Base-by-base conservation (phyloP, 92 coral and sea anemone species). In the Porites cylindrica region DNA sequence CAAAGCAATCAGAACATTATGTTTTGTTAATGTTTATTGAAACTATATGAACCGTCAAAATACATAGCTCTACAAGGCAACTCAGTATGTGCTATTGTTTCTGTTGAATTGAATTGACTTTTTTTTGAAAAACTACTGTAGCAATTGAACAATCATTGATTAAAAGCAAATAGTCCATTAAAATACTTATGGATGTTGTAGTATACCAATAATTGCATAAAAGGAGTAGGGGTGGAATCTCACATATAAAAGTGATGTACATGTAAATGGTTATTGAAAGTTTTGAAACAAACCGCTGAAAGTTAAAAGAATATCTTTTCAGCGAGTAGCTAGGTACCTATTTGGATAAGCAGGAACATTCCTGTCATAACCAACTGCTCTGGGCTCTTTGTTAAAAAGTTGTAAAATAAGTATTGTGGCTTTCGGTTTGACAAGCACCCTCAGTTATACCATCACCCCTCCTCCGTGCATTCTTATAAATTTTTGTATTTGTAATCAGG, bases 41-140 rank as follows among this genome's bases (percentile, higher is more conserved):
- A 75, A 64, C 79, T 75, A 76, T 59, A 61, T 76, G 67, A 52
- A 76, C 80, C 80, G 62, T 59, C 80, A 76, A 24, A 76, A 76
- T 32, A 76, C 80, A 24, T 24, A 76, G 67, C 54, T 29, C 76
- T 71, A 29, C 76, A 71, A 38, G 18, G 80, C 80, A 76, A 29
- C 80, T 76, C 80, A 76, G 80, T 76, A 24, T 76, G 18, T 76
- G 80, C 68, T 76, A 26, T 24, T 76, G 80, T 54, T 70, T 70
- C 66, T 75, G 79, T 74, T 74, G 18, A 23, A 74, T 74, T 51
- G 56, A 74, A 74, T 74, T 32, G 20, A 26, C 9, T 74, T 74
- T 74, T 74, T 74, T 74, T 51, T 19, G 14, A 14, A n/a, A 75
- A 75, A 75, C 23, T 51, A 51, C 29, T 17, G 47, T 59, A 21